phyloP scores from a whole-genome alignment of 2,797 vertebrate genomes.

The Myiotriccus ornatus region DNA sequence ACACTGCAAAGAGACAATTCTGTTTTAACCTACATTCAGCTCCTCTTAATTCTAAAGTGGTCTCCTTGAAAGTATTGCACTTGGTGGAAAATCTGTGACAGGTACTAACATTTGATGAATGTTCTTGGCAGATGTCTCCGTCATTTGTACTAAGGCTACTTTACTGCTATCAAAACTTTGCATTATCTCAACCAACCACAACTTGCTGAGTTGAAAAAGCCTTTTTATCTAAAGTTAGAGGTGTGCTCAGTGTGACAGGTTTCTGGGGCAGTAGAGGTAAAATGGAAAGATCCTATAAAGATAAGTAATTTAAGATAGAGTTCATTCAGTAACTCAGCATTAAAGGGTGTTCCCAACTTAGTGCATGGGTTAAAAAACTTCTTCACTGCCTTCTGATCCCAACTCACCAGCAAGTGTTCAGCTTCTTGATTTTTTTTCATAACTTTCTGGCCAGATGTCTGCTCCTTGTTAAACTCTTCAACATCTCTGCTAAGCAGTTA shows the following conservation, averaged over 20 bases:
- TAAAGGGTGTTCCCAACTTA: background rate
- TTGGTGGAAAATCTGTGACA: background rate
- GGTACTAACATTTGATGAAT: background rate
- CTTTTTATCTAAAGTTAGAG: constrained; percentile 45
- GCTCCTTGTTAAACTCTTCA: background rate
- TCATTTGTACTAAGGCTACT: background rate
- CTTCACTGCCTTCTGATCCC: background rate
- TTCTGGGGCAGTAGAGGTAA: background rate
- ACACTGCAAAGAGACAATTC: background rate
- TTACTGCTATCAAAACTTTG: background rate
- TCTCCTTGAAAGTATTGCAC: background rate
- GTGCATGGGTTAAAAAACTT: background rate
- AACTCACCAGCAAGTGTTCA: background rate
- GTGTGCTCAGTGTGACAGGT: background rate
- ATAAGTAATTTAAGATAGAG: background rate
- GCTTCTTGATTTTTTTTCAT: background rate
- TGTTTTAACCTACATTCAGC: background rate
- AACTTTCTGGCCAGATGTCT: background rate
- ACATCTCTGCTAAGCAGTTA: background rate
- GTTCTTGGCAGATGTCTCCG: background rate
- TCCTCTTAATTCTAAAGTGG: background rate
- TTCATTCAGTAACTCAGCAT: background rate
- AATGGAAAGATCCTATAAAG: constrained; percentile 22
- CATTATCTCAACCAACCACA: constrained; percentile 15
- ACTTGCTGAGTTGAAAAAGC: constrained; percentile 24